Evolutionary conservation across 2,113 vertebrate genomes (phyloP).

Genomic region (Tragelaphus scriptus): DNA sequence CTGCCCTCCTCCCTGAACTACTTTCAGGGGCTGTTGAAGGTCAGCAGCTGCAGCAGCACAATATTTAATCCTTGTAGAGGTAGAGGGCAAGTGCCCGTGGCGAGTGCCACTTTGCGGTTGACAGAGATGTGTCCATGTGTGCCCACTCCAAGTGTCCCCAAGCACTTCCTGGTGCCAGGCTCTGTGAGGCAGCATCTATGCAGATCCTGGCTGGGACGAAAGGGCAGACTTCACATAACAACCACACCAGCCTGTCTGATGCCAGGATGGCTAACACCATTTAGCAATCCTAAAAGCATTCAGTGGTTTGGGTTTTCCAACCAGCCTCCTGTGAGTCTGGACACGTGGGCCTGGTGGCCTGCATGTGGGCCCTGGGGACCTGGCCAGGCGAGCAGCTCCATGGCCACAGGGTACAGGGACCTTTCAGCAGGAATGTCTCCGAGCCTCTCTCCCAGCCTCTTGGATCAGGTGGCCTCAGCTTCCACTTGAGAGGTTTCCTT

Average conservation of each 20-base stretch:
- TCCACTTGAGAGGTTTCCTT: background rate
- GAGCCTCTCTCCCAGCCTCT: too few relatives aligned
- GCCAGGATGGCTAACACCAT: background rate
- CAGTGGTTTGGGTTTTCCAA: background rate
- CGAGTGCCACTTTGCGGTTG: background rate
- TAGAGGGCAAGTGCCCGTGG: background rate
- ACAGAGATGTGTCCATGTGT: rapidly evolving
- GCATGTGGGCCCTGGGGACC: rapidly evolving
- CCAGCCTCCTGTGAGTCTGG: background rate
- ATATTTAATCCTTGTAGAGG: background rate
- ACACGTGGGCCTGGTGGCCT: background rate
- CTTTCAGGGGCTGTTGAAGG: background rate
- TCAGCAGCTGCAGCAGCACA: background rate
- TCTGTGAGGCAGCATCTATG: background rate
- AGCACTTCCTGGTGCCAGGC: background rate
- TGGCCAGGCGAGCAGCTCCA: rapidly evolving
- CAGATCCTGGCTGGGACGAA: background rate
- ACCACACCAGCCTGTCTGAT: rapidly evolving
- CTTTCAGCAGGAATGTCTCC: background rate
- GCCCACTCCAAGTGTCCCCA: rapidly evolving
- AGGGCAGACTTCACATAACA: rapidly evolving
- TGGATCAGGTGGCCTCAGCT: rapidly evolving
- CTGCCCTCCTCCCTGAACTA: background rate
- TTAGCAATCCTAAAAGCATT: background rate
- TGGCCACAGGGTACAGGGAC: rapidly evolving